phyloP scores from a whole-genome alignment of 2,888 invertebrate genomes.

The Thysanoteuthis rhombus region DNA sequence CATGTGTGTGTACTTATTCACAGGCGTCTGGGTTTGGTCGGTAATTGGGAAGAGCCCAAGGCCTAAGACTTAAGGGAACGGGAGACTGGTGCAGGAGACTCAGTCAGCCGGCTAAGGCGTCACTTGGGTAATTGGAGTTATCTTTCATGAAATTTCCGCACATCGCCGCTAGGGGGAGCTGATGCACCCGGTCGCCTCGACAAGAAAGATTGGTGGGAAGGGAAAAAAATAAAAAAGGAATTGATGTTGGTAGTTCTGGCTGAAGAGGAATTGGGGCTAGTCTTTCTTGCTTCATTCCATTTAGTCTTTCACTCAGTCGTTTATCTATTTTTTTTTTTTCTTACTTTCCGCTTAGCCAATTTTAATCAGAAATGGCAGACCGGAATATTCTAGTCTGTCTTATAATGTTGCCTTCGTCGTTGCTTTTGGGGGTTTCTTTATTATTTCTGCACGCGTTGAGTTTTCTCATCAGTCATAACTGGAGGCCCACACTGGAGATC shows the following conservation, averaged over 20 bases:
- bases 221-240: neutral
- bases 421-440: neutral
- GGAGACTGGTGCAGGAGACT: neutral
- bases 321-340: too few species aligned
- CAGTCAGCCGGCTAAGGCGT: neutral
- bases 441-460: too few species aligned
- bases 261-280: neutral
- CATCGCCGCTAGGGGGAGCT: neutral
- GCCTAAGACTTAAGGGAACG: neutral
- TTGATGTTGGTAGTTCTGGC: neutral
- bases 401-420: neutral
- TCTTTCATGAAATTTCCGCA: neutral
- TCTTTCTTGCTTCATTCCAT: neutral
- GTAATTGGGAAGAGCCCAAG: neutral
- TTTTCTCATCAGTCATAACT: too few species aligned
- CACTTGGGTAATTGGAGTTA: conserved; percentile 12
- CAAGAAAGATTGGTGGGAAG: neutral
- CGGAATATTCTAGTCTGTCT: neutral
- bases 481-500: too few species aligned
- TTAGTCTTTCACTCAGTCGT: too few species aligned
- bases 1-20: neutral
- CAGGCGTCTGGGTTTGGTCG: neutral
- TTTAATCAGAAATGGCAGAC: neutral
- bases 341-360: neutral
- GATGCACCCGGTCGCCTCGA: neutral